Conservation (phyloP, 2,797 vertebrate species). For the Selene dorsalis region DNA sequence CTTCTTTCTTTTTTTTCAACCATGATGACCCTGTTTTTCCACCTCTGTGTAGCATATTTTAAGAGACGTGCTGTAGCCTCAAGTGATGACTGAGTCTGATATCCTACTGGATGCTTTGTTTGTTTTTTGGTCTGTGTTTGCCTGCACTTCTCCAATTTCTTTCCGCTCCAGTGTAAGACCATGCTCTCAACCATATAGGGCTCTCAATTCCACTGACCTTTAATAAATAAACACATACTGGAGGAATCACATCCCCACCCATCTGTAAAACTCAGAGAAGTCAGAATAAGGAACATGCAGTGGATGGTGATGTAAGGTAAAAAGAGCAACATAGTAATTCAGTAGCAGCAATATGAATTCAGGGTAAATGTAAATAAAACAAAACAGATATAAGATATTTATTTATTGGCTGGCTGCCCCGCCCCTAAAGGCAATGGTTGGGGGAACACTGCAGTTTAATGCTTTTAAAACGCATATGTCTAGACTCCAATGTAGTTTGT, state of each 20-base stretch:
- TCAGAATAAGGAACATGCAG: neutral
- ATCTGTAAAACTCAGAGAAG: neutral
- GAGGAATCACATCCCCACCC: constrained; percentile 7
- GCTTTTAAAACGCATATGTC: constrained; percentile 25
- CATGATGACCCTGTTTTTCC: neutral
- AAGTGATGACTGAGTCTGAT: constrained; percentile 25
- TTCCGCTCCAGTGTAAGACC: constrained; percentile 13
- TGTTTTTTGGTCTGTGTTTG: constrained; percentile 5
- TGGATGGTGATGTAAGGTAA: neutral
- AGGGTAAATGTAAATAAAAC: too few species aligned
- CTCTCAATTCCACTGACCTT: constrained; percentile 30
- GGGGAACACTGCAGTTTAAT: constrained; percentile 15
- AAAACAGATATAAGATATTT: too few species aligned
- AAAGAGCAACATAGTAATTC: constrained; percentile 5
- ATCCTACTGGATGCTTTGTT: constrained; percentile 19
- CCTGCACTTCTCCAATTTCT: constrained; percentile 16
- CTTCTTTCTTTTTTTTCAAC: constrained; percentile 9
- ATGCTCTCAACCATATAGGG: constrained; percentile 20
- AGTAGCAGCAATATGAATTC: neutral
- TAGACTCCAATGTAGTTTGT: constrained; percentile 40
- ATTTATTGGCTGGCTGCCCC: too few species aligned
- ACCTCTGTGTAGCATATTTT: constrained; percentile 26
- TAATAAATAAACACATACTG: constrained; percentile 33
- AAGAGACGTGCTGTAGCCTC: constrained; percentile 28
- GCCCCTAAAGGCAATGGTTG: too few species aligned